Evolutionary conservation across 2,113 vertebrate species (phyloP).

Genomic region (Eulacestoma nigropectus): DNA sequence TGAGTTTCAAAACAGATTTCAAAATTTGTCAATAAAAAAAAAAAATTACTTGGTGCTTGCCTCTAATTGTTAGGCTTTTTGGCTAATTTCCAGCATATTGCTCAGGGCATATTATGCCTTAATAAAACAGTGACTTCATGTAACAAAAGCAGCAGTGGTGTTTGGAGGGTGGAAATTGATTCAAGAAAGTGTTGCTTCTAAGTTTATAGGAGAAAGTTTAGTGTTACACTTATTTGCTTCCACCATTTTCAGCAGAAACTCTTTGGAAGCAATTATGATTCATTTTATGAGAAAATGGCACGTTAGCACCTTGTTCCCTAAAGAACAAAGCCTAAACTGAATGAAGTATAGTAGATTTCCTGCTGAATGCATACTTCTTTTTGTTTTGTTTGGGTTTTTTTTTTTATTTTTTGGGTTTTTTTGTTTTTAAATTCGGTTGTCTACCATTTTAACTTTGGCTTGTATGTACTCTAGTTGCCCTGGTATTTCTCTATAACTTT

Average conservation of each 20-base stretch:
- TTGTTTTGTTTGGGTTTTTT: not conserved
- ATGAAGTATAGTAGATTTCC: conserved; percentile 61
- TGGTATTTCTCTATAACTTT: conserved; percentile 72
- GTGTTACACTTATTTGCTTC: conserved; percentile 69
- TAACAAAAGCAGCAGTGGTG: conserved; percentile 58
- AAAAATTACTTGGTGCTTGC: conserved; percentile 68
- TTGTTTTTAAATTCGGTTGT: conserved; percentile 56
- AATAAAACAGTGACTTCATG: conserved; percentile 65
- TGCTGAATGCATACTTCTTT: conserved; percentile 55
- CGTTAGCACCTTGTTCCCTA: conserved; percentile 75
- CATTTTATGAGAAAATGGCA: conserved; percentile 69
- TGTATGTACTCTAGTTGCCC: conserved; percentile 72
- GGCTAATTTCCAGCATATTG: conserved; percentile 70
- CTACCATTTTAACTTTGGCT: conserved; percentile 65
- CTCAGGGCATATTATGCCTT: conserved; percentile 67
- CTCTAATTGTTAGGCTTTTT: conserved; percentile 65
- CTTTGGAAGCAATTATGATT: conserved; percentile 68
- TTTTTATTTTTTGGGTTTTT: not conserved
- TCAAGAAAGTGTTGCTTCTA: conserved; percentile 69
- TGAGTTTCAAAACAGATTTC: conserved; percentile 45
- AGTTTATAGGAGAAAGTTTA: conserved; percentile 72
- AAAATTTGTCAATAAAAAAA: conserved; percentile 39
- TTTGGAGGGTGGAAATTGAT: conserved; percentile 66
- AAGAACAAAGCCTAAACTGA: conserved; percentile 71
- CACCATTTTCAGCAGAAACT: conserved; percentile 66